phyloP scores from a whole-genome alignment of 2,888 invertebrate species.

The Polydrusus tereticollis region DNA sequence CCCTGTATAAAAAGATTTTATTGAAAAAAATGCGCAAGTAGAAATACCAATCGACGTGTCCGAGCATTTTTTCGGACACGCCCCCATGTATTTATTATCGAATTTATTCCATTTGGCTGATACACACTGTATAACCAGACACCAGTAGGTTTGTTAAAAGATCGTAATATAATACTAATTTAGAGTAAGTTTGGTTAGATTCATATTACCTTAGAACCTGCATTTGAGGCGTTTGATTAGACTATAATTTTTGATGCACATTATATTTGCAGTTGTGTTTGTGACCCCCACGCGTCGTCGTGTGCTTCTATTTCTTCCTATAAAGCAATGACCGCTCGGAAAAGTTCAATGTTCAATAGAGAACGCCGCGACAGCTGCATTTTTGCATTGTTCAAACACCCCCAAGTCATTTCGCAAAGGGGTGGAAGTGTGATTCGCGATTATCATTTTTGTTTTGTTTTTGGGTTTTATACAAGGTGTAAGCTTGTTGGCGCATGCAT shows the following conservation, averaged over 20 bases:
- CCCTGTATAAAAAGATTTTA: too few relatives aligned
- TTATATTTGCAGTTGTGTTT: slow-evolving; percentile 16
- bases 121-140: too few relatives aligned
- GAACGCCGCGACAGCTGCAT: slow-evolving; percentile 22
- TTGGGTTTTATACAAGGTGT: slow-evolving; percentile 22
- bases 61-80: too few relatives aligned
- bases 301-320: slow-evolving; percentile 29
- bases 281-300: slow-evolving; percentile 29
- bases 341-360: slow-evolving; percentile 31
- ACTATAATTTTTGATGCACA: neutral
- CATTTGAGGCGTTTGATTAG: too few relatives aligned
- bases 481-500: neutral
- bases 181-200: too few relatives aligned
- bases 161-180: too few relatives aligned
- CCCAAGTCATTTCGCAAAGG: slow-evolving; percentile 20
- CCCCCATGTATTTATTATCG: too few relatives aligned
- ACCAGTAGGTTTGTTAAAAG: too few relatives aligned
- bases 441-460: slow-evolving; percentile 31
- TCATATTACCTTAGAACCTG: too few relatives aligned
- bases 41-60: too few relatives aligned
- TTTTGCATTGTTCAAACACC: slow-evolving; percentile 32
- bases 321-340: slow-evolving; percentile 29
- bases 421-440: slow-evolving; percentile 38
- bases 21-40: too few relatives aligned
- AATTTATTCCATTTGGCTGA: too few relatives aligned